Base-by-base conservation (phyloP, 2,797 vertebrate genomes). In the Hybognathus amarus region DNA sequence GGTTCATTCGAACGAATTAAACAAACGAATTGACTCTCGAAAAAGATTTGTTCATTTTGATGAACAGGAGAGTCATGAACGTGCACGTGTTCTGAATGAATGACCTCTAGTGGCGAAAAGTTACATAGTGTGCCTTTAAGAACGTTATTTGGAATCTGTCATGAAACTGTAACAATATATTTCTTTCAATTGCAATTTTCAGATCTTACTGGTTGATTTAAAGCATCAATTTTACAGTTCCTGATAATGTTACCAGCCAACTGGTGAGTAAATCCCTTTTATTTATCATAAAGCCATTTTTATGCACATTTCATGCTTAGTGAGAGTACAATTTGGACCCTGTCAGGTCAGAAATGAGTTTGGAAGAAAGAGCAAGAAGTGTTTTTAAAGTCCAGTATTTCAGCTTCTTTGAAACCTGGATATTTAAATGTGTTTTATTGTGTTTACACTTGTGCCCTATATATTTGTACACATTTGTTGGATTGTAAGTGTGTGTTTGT, bases 391-490 rank as follows among this genome's bases (percentile, higher is more conserved):
- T 66, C 59, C 83, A 69, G 73, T 54, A 63, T 52, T 45, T 83
- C 17, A 56, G 30, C 56, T 71, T 79, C 38, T 70, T 79, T 22
- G 7, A 82, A 64, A 75, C 47, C 52, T 81, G 83, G 74, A 73
- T 86, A 80, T 88, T 85, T 84, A 85, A 88, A 7, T 84, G 84
- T 84, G 87, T 89, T 89, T 86, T 90, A 85, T 90, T 88, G 89
- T 89, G 84, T 92, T 79, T 90, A 87, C 79, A 88, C 86, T 77
- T 87, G 86, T 87, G 66, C 82, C 84, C 71, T 90, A 80, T 85
- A 85, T 90, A 69, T 87, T 79, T 80, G 68, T 80, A 86, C 50
- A 85, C 68, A 77, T 87, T 86, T 89, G 69, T 88, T 61, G 88
- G 88, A 88, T 63, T 91, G 81, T 70, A 59, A 56, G 70, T 50